Base-by-base conservation (phyloP, 1,140 invertebrate genomes). In the Linepithema humile region DNA sequence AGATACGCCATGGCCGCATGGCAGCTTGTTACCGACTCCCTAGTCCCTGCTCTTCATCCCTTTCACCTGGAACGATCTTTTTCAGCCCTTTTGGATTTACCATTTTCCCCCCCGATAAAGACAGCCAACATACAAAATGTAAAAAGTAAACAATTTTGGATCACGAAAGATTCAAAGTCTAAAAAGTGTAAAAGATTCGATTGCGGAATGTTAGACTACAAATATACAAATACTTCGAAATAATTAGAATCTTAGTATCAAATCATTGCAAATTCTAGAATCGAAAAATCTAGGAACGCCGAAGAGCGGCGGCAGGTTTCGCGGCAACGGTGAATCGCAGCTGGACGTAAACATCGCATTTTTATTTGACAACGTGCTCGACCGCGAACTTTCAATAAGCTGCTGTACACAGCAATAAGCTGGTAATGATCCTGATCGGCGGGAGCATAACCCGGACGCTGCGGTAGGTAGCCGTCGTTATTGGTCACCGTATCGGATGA, bases 1-100 rank as follows among this genome's bases (percentile, higher is more conserved):
- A 92, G 92, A 93, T 93, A 93, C 89, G 87, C 91, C 87, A 84
- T 85, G 77, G 88, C 85, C 86, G 90, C 87, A 88, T 91, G 92
- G 92, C 93, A 94, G 91, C 91, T 91, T 90, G 90, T 93, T 91
- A 91, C 88, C 86, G 74, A 48, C 74, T 85, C 57, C 59, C 78
- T 78, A 50, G 50, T 65, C 64, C 60, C 87, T 87, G 80, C 23
- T 43, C 32, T 62, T 43, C 64, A 70, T 69, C 73, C 65, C 59
- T 15, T 48, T n/a, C 62, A 10, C 53, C 67, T 26, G 32, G 23
- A 67, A 53, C 29, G 50, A 65, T 43, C 67, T 29, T 60, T 55
- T 62, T 65, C 53, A 48, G 29, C 67, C 59, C 10, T 43, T 69
- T 55, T 32, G 23, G 17, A 40, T 29, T 43, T 53, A 38, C 17